Conservation (phyloP, 2,113 vertebrate species). For the Excalfactoria chinensis region DNA sequence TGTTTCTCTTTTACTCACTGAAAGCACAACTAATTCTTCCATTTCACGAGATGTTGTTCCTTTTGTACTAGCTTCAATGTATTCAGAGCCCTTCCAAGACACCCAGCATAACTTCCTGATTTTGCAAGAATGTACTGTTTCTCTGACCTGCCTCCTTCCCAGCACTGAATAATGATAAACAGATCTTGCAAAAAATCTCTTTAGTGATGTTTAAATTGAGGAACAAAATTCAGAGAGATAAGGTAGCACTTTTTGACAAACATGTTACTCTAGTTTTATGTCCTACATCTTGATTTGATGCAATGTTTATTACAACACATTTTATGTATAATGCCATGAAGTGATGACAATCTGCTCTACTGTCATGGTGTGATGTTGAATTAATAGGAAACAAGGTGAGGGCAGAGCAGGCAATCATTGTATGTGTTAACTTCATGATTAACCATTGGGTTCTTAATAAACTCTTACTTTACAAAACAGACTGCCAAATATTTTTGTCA, state of each 20-base stretch:
- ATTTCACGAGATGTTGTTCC: background rate
- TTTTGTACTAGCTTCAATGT: background rate
- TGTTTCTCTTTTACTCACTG: background rate
- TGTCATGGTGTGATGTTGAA: conserved; percentile 66
- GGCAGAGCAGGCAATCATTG: conserved; percentile 70
- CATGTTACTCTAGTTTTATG: conserved; percentile 58
- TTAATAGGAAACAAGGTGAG: conserved; percentile 72
- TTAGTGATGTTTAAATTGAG: conserved; percentile 56
- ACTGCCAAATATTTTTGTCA: conserved; percentile 68
- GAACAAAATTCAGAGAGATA: conserved; percentile 56
- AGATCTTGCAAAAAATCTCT: conserved; percentile 55
- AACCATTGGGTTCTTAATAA: conserved; percentile 68
- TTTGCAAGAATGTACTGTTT: conserved; percentile 11
- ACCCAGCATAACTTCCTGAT: background rate
- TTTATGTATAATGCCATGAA: conserved; percentile 68
- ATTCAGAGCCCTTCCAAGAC: background rate
- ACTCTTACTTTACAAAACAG: conserved; percentile 58
- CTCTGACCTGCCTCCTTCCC: conserved; percentile 12
- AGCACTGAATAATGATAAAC: conserved; percentile 63
- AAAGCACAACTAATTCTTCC: background rate
- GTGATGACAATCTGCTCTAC: conserved; percentile 72
- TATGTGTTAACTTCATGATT: conserved; percentile 69
- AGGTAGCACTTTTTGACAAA: conserved; percentile 60
- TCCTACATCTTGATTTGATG: conserved; percentile 66
- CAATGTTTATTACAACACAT: conserved; percentile 68